Conservation (phyloP, 35 echinoderm and acorn worm species). For the Nesometra sesokonis region DNA sequence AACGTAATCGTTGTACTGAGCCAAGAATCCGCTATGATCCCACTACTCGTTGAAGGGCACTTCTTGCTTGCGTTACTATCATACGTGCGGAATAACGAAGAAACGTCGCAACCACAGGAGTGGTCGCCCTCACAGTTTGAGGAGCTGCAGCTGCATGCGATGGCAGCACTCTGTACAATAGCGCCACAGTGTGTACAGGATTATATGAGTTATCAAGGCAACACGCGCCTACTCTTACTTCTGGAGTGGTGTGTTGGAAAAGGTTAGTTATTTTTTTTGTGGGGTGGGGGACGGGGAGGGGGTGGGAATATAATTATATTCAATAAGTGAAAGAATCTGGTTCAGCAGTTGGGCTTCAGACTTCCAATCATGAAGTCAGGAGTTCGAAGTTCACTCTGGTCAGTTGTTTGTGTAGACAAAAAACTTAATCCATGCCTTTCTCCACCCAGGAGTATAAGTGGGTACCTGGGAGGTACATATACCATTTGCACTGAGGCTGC, state of each 20-base stretch:
- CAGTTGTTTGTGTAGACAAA: too few relatives aligned
- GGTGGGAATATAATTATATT: too few relatives aligned
- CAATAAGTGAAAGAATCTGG: too few relatives aligned
- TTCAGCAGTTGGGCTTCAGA: too few relatives aligned
- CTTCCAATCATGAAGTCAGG: too few relatives aligned
- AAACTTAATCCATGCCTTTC: too few relatives aligned
- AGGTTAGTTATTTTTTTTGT: constrained; percentile 40
- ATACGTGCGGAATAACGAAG: constrained; percentile 73
- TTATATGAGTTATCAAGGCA: constrained; percentile 94
- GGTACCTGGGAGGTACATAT: too few relatives aligned
- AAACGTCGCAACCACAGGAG: constrained; percentile 74
- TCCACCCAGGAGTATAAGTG: too few relatives aligned
- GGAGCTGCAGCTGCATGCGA: constrained; percentile 84
- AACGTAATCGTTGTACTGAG: constrained; percentile 82
- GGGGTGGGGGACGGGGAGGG: too few relatives aligned
- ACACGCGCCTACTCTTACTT: constrained; percentile 68
- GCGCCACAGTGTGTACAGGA: constrained; percentile 81
- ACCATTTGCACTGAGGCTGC: too few relatives aligned
- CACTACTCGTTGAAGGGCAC: constrained; percentile 55
- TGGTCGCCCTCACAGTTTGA: constrained; percentile 97
- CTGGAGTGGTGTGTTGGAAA: constrained; percentile 98
- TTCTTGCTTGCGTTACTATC: constrained; percentile 76
- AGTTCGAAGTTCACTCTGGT: too few relatives aligned
- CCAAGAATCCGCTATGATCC: constrained; percentile 65
- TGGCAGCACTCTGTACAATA: constrained; percentile 61